Evolutionary conservation across 2,113 vertebrate genomes (phyloP).

Genomic region (Phyllopteryx taeniolatus): DNA sequence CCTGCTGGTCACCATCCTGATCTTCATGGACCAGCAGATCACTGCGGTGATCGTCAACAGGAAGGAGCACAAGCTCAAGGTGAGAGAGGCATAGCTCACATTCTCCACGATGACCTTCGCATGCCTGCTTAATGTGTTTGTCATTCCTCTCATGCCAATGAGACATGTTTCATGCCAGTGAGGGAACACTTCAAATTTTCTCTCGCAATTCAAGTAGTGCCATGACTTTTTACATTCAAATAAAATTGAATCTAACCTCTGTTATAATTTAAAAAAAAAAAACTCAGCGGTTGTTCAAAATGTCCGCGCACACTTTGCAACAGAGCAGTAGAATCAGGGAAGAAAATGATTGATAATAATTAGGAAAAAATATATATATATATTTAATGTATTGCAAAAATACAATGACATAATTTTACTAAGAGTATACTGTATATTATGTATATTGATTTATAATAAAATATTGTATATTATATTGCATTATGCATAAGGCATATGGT

Average conservation of each 20-base stretch:
- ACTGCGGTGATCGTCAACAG: constrained; percentile 97
- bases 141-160: constrained; percentile 44
- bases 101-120: background rate
- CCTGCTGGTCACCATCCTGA: constrained; percentile 92
- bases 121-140: constrained; percentile 10
- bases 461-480: too few relatives aligned
- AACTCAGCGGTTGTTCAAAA: background rate
- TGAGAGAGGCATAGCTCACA: constrained; percentile 32
- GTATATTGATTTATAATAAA: too few relatives aligned
- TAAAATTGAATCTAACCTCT: background rate
- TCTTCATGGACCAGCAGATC: constrained; percentile 99
- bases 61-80: constrained; percentile 98
- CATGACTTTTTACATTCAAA: background rate
- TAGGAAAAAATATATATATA: too few relatives aligned
- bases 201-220: background rate
- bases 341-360: too few relatives aligned
- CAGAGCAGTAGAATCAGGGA: too few relatives aligned
- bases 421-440: too few relatives aligned
- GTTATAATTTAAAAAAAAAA: background rate
- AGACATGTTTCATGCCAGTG: constrained; percentile 46
- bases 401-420: too few relatives aligned
- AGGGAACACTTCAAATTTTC: constrained; percentile 1
- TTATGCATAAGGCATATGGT: too few relatives aligned
- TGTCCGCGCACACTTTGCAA: background rate
- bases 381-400: too few relatives aligned